Evolutionary conservation across 2,888 invertebrate species (phyloP).

Genomic region (Hirtodrosophila histrioides): DNA sequence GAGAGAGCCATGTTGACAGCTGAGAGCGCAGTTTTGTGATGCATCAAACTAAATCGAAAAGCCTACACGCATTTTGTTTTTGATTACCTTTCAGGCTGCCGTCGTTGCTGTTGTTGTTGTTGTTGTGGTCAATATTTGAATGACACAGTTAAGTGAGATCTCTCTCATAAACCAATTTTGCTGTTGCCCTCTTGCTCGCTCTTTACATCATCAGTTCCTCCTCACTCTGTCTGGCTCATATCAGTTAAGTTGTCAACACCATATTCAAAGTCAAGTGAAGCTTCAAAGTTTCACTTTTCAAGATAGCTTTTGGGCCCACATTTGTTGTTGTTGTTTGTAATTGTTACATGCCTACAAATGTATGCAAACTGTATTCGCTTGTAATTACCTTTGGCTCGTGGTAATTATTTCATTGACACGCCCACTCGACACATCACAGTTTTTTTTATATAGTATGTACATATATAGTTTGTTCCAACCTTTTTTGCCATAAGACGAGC

Average conservation of each 20-base stretch:
- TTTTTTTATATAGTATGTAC: constrained; percentile 8
- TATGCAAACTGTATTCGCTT: constrained; percentile 18
- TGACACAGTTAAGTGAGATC: constrained; percentile 52
- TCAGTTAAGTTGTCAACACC: constrained; percentile 33
- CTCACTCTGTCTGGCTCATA: constrained; percentile 23
- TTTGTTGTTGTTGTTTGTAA: constrained; percentile 11
- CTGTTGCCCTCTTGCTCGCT: background rate
- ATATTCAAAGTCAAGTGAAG: constrained; percentile 47
- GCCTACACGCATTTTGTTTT: constrained; percentile 14
- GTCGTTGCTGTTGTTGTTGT: background rate
- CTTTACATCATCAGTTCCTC: background rate
- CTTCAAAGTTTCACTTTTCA: constrained; percentile 55
- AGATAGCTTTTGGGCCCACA: constrained; percentile 17
- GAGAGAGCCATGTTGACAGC: constrained; percentile 1
- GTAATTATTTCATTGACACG: constrained; percentile 52
- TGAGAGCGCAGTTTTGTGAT: constrained; percentile 15
- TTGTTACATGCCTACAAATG: constrained; percentile 32
- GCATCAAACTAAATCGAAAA: constrained; percentile 36
- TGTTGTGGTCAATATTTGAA: constrained; percentile 58
- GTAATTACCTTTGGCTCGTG: constrained; percentile 31
- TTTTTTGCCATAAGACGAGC: constrained; percentile 8
- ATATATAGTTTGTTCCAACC: constrained; percentile 9
- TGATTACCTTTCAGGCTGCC: constrained; percentile 33
- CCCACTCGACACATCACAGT: constrained; percentile 41
- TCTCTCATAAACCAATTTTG: constrained; percentile 2